A percentile compares a stretch with the other conserved stretches of the same genome.
Evolutionary conservation across 2,888 invertebrate species (phyloP).

Genomic region (Caenorhabditis parvicauda): DNA sequence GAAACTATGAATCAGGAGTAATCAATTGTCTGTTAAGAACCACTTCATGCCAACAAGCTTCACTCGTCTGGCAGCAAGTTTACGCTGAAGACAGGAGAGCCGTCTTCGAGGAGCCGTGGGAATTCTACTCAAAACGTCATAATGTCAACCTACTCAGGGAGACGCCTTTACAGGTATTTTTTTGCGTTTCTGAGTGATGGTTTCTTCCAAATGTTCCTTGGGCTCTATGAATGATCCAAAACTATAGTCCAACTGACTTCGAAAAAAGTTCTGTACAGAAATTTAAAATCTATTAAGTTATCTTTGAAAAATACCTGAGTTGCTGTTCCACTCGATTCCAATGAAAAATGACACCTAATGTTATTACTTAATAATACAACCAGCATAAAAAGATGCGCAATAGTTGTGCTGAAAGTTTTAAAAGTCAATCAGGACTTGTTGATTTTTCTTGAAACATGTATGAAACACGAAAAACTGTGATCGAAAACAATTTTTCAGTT

Average conservation of each 20-base stretch:
- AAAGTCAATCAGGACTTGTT: no score
- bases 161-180: background rate
- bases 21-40: conserved; percentile 67
- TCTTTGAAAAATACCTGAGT: no score
- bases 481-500: conserved; percentile 42
- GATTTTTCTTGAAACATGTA: no score
- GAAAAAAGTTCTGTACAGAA: no score
- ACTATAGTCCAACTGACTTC: no score
- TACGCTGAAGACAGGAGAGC: conserved; percentile 56
- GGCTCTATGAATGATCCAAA: no score
- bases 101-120: conserved; percentile 54
- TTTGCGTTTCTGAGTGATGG: background rate
- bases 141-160: conserved; percentile 49
- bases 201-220: no score
- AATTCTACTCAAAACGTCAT: conserved; percentile 48
- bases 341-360: no score
- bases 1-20: no score
- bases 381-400: background rate
- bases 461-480: background rate
- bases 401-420: background rate
- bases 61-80: conserved; percentile 71
- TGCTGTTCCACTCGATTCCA: no score
- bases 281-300: no score
- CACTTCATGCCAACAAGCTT: conserved; percentile 61
- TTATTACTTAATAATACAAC: no score